Conservation (phyloP, 2,888 invertebrate genomes). For the Machimus rusticus region DNA sequence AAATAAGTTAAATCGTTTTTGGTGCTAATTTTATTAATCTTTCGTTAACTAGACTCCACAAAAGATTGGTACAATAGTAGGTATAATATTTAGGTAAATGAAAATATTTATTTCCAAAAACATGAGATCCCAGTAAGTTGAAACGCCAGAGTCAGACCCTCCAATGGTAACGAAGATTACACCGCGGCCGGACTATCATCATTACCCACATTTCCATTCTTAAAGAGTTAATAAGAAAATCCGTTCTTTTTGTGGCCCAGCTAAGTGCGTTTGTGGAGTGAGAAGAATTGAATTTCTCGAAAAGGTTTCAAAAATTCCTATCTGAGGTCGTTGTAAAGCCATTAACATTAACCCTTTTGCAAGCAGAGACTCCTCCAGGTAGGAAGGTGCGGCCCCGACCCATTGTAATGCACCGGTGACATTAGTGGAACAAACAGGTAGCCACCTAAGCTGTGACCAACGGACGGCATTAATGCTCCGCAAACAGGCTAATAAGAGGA, state of each 20-base stretch:
- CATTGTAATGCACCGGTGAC: neutral
- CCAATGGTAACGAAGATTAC: neutral
- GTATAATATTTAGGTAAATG: neutral
- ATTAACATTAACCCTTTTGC: constrained; percentile 15
- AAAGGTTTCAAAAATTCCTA: neutral
- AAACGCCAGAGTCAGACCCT: neutral
- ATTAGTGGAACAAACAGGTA: constrained; percentile 18
- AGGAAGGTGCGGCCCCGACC: neutral
- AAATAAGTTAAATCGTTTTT: neutral
- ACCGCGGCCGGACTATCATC: constrained; percentile 1
- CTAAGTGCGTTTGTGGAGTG: constrained; percentile 3
- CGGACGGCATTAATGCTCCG: constrained; percentile 4
- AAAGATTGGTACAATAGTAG: neutral
- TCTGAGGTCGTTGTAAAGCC: constrained; percentile 9
- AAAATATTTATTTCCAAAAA: neutral
- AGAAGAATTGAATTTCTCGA: neutral
- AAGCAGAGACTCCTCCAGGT: neutral
- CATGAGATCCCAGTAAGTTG: neutral
- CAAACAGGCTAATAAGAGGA: constrained; percentile 15
- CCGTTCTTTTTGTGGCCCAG: neutral
- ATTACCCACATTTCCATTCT: constrained; percentile 1
- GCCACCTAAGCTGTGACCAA: neutral
- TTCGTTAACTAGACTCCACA: neutral
- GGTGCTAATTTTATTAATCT: neutral
- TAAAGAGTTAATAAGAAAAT: constrained; percentile 16